Conservation (phyloP, 2,888 invertebrate genomes). For the Heliconius sara region DNA sequence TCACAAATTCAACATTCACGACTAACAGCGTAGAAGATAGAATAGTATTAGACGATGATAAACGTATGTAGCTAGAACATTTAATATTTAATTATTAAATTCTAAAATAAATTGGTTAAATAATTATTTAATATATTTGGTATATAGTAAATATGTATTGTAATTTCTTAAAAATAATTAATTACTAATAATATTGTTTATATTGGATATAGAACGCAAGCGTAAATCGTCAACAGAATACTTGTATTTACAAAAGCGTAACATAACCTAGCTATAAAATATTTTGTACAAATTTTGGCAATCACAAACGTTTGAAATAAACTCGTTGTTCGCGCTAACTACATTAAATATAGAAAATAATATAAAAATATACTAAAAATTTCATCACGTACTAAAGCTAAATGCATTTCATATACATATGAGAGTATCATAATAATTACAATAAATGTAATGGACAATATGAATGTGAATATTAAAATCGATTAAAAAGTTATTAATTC, state of each 20-base stretch:
- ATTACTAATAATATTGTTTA: conserved; percentile 10
- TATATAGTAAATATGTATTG: conserved; percentile 22
- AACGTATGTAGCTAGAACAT: conserved; percentile 41
- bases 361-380: conserved; percentile 36
- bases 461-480: conserved; percentile 32
- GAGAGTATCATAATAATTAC: conserved; percentile 8
- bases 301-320: conserved; percentile 51
- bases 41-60: conserved; percentile 41
- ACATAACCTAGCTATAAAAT: conserved; percentile 52
- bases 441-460: conserved; percentile 24
- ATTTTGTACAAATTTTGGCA: conserved; percentile 66
- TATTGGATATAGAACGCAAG: neutral
- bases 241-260: conserved; percentile 61
- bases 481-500: conserved; percentile 24
- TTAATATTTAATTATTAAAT: conserved; percentile 29
- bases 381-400: conserved; percentile 29
- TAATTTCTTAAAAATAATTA: conserved; percentile 25
- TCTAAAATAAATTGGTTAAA: conserved; percentile 36
- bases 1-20: conserved; percentile 77
- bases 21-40: conserved; percentile 48
- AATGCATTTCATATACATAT: conserved; percentile 38
- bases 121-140: conserved; percentile 34
- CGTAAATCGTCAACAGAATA: conserved; percentile 45
- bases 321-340: conserved; percentile 46
- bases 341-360: conserved; percentile 52